phyloP scores from a whole-genome alignment of 2,888 invertebrate species.

The Girardia tigrina region DNA sequence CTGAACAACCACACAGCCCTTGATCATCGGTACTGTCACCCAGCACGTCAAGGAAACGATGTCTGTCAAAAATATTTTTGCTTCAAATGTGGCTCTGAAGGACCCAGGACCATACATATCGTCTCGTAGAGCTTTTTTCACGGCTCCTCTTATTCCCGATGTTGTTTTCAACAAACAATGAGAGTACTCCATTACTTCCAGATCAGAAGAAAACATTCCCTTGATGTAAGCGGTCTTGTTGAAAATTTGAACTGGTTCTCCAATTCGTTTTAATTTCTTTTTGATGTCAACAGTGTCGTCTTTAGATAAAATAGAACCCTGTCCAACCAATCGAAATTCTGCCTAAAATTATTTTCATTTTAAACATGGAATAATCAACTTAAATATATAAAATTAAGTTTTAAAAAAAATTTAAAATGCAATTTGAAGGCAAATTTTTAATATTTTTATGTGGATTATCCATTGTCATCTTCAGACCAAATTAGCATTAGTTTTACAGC shows the following conservation, averaged over 20 bases:
- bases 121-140: constrained; percentile 68
- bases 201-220: constrained; percentile 80
- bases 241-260: constrained; percentile 77
- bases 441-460: too few species aligned
- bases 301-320: constrained; percentile 81
- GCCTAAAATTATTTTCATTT: too few species aligned
- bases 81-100: constrained; percentile 86
- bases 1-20: neutral
- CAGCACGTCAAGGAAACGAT: constrained; percentile 61
- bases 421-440: too few species aligned
- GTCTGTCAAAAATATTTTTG: constrained; percentile 70
- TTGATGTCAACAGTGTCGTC: constrained; percentile 84
- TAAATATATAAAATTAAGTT: too few species aligned
- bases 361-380: too few species aligned
- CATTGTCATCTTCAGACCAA: too few species aligned
- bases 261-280: constrained; percentile 91
- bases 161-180: constrained; percentile 85
- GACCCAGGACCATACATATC: constrained; percentile 55
- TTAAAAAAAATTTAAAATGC: too few species aligned
- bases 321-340: constrained; percentile 85
- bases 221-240: constrained; percentile 89
- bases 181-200: constrained; percentile 94
- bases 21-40: neutral
- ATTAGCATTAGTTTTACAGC: too few species aligned
- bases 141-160: constrained; percentile 85